phyloP scores from a whole-genome alignment of 1,140 invertebrate species.

The Rhagoletis zephyria region DNA sequence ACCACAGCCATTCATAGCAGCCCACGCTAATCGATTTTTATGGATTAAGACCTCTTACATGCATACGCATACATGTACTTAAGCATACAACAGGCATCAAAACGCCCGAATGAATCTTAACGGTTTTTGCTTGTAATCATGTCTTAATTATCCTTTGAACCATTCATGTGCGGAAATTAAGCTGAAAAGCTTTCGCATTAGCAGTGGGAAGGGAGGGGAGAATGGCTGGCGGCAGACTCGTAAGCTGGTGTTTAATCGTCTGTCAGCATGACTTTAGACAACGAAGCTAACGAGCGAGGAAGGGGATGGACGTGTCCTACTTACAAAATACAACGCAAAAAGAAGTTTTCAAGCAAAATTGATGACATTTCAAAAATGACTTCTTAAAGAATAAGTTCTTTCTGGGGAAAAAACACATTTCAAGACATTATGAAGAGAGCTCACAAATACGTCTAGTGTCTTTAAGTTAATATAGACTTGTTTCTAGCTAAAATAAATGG shows the following conservation, averaged over 20 bases:
- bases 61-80: background rate
- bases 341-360: background rate
- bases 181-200: background rate
- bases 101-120: background rate
- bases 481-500: no score
- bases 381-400: background rate
- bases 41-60: background rate
- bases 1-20: background rate
- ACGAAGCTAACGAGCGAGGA: background rate
- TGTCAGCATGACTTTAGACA: slow-evolving; percentile 23
- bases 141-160: slow-evolving; percentile 17
- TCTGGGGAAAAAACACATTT: no score
- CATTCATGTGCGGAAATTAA: background rate
- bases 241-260: background rate
- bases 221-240: background rate
- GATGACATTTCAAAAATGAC: slow-evolving; percentile 10
- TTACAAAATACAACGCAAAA: background rate
- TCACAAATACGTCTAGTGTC: no score
- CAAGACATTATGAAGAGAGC: no score
- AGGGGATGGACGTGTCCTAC: background rate
- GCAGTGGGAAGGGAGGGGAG: background rate
- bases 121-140: slow-evolving; percentile 21
- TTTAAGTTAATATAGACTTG: no score
- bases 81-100: background rate
- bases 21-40: background rate